These are phyloP conservation scores for Uropsilus gracilis DNA, from an alignment of 2,113 vertebrate genomes.

Conservation along the genomic window DNA sequence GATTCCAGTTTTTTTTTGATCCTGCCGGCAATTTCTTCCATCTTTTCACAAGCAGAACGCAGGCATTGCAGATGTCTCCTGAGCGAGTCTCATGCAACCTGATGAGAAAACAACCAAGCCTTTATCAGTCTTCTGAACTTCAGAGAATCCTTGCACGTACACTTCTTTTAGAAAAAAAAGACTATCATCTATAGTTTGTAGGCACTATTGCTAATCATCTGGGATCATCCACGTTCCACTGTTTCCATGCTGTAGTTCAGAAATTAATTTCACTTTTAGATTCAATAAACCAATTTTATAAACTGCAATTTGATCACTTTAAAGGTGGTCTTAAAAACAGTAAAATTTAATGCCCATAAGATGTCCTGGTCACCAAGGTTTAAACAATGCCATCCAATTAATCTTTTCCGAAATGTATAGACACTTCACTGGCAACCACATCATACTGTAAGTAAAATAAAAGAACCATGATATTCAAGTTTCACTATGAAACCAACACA, in stretches of 20 bases:
- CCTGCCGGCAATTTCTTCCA: constrained; percentile 99
- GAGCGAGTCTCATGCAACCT: constrained; percentile 95
- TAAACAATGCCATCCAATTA: neutral
- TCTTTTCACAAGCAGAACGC: constrained; percentile 97
- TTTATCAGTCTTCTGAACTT: constrained; percentile 8
- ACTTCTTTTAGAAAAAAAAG: constrained; percentile 1
- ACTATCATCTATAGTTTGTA: neutral
- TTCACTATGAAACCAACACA: constrained; percentile 12
- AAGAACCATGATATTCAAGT: neutral
- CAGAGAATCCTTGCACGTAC: neutral
- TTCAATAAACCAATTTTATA: neutral
- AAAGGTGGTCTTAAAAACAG: neutral
- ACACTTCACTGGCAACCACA: constrained; percentile 7
- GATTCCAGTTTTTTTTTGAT: constrained; percentile 99
- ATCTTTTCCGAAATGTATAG: constrained; percentile 25
- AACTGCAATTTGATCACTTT: neutral
- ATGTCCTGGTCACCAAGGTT: neutral
- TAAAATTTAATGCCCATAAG: neutral
- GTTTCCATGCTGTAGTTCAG: neutral
- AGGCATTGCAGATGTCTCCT: constrained; percentile 99
- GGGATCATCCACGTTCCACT: neutral
- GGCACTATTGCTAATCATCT: neutral
- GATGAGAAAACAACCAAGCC: constrained; percentile 58
- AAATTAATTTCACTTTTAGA: constrained; percentile 40
- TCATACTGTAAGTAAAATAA: constrained; percentile 1